Evolutionary conservation across 2,888 invertebrate species (phyloP), one percentile per base, ranked within the genome.

Genomic region (Drosophila mimetica): DNA sequence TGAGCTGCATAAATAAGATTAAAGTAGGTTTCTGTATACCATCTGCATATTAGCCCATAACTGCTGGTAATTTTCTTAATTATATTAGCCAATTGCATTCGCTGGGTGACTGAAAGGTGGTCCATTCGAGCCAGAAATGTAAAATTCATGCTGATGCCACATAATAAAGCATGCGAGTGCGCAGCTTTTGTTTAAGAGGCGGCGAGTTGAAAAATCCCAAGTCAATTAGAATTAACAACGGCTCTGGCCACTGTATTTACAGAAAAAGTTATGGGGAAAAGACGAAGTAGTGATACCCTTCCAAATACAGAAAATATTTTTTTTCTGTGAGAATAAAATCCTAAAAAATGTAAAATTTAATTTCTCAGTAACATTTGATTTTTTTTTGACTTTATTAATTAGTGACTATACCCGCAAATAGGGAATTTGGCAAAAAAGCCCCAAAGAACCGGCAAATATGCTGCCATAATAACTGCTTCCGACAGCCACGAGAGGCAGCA

Each of bases 391-490:
- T 0, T 8, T 9, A 25, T n/a, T 25, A 8, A 41, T 34, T 22
- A 42, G 16, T 22, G 4, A 1, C 11, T 18, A 8, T 18, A 25
- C 25, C 14, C n/a, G 9, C 8, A 1, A 6, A 9, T 1, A 18
- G 34, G 65, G 53, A 81, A 75, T 59, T 58, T 47, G 63, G 66
- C 63, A 61, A 71, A 58, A 58, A 71, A 58, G 54, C 28, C 61
- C 64, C 59, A 70, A 61, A 70, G 66, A 70, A 70, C 64, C 67
- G 79, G 66, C 75, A 81, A 86, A 85, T 78, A 85, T 85, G 76
- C 79, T 77, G 80, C 72, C 76, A 78, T 78, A 88, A 85, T 88
- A 86, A 86, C 85, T 78, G 85, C 67, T 81, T 86, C 77, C 85
- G 88, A 79, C 79, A 69, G 57, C 61, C 51, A 54, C 47, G 36